Evolutionary conservation across 1,140 invertebrate genomes (phyloP).

Genomic region (Zaprionus tsacasi): DNA sequence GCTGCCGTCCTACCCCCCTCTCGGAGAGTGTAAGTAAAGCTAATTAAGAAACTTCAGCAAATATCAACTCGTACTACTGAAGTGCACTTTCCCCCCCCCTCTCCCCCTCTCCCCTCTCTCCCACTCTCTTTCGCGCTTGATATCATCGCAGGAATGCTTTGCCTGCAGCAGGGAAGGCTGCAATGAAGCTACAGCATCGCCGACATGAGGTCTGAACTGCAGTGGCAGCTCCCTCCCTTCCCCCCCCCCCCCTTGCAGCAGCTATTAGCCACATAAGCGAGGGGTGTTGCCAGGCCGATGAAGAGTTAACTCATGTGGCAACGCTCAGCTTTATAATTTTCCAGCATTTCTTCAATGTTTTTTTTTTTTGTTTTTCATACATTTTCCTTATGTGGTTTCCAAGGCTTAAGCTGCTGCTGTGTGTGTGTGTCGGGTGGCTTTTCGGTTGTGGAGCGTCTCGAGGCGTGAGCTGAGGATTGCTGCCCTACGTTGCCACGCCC

Average conservation of each 20-base stretch:
- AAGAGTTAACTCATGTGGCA: conserved; percentile 12
- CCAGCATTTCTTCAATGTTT: neutral
- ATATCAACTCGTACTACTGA: neutral
- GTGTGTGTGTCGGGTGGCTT: conserved; percentile 3
- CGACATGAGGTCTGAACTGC: conserved; percentile 8
- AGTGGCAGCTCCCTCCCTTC: neutral
- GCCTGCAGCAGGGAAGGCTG: neutral
- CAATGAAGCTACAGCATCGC: neutral
- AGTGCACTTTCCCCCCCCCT: neutral
- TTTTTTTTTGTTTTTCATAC: conserved; percentile 1
- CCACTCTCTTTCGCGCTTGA: neutral
- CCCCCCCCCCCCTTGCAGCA: neutral
- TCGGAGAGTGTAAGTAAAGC: neutral
- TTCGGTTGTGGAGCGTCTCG: neutral
- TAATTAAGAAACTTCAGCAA: conserved; percentile 8
- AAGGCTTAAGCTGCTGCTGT: conserved; percentile 14
- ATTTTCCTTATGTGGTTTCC: conserved; percentile 7
- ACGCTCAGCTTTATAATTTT: conserved; percentile 8
- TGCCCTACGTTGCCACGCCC: conserved; percentile 18
- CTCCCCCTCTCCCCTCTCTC: neutral
- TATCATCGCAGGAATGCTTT: conserved; percentile 1
- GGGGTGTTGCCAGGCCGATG: conserved; percentile 2
- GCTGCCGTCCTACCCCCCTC: neutral
- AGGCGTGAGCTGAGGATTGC: neutral
- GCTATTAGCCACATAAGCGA: neutral